phyloP scores from a whole-genome alignment of 2,797 vertebrate genomes.

The Propithecus deckenii region DNA sequence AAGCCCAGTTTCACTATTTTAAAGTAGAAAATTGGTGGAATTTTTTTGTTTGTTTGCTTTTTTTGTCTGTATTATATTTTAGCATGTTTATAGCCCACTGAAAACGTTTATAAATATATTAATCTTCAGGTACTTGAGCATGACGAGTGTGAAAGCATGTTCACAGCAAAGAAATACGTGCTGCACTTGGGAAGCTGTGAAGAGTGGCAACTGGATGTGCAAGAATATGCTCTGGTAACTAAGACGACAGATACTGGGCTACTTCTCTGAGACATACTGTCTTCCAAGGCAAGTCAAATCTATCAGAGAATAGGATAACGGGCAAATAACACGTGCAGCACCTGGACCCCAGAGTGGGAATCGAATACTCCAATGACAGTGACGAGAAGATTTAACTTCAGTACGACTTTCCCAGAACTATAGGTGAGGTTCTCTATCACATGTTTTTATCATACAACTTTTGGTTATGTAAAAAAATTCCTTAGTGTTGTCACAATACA shows the following conservation, averaged over 20 bases:
- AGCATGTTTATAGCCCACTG: background rate
- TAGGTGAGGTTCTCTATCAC: background rate
- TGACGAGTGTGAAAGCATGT: background rate
- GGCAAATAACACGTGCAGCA: background rate
- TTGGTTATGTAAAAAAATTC: background rate
- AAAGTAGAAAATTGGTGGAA: background rate
- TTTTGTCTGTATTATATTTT: background rate
- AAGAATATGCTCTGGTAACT: background rate
- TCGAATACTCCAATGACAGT: background rate
- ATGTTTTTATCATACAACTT: background rate
- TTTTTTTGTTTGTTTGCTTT: background rate
- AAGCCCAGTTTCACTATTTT: background rate
- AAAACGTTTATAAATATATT: background rate
- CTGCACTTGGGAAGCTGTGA: background rate
- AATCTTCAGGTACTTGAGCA: background rate
- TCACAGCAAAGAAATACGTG: background rate
- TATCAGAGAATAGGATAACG: background rate
- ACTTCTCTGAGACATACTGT: background rate
- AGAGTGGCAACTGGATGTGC: background rate
- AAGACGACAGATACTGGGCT: background rate
- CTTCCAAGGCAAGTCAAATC: background rate
- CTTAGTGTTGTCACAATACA: background rate
- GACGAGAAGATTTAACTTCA: background rate
- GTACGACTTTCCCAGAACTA: background rate
- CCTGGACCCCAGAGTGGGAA: background rate